Base-by-base conservation (phyloP, 2,888 invertebrate genomes). In the Agrotis exclamationis region DNA sequence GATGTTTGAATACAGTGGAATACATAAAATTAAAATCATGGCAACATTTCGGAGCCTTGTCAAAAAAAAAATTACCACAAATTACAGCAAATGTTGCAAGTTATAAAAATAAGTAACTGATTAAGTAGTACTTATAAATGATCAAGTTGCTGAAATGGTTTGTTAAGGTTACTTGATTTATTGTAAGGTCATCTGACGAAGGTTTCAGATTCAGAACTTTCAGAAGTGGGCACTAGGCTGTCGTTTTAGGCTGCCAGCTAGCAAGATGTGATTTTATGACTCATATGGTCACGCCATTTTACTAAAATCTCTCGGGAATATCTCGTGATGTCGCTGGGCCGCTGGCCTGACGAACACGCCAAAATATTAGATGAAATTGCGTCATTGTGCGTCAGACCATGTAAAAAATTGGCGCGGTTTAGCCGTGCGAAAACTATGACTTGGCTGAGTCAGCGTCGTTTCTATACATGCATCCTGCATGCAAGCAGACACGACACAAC, bases 401-500 rank as follows among this genome's bases (percentile, higher is more conserved):
- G 67, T 13, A 72, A 78, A 82, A 85, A 79, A 72, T 65, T 83
- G 78, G 76, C 76, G 50, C 59, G 54, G 58, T 28, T 62, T 47
- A 63, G 60, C 48, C 47, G 71, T 76, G 70, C 57, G 24, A 53
- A 70, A 60, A 60, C 22, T 74, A 74, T 71, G 76, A 73, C 56
- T 71, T 56, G 54, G 62, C 64, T 80, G 75, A 77, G 67, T 71
- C 74, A 75, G 79, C 75, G 68, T 67, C 65, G 62, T 33, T 44
- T 57, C 48, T 39, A 44, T 71, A 80, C 83, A 75, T 87, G 88
- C 82, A 85, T 70, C 64, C 74, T 73, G 85, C 85, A 85, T 86
- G 85, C 83, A 81, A 81, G 72, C 66, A 70, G 69, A 65, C 79
- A 72, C 68, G 69, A 78, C 80, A 75, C 74, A 83, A 69, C 78